phyloP scores from a whole-genome alignment of 2,797 vertebrate species.

The Mormyrops attenuatus region DNA sequence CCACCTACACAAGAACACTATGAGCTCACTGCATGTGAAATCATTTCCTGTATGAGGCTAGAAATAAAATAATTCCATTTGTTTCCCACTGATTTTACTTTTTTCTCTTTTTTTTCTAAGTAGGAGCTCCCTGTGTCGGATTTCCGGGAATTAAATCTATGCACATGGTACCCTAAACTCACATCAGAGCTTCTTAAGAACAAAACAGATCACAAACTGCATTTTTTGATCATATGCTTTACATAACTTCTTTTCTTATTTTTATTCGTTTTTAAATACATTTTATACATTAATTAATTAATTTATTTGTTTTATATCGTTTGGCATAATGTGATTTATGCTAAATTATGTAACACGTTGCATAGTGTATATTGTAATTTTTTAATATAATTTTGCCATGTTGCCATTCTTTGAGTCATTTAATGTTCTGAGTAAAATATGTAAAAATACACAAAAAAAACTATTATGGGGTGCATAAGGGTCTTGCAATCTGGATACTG shows the following conservation, averaged over 20 bases:
- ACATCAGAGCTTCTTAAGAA: background rate
- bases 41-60: conserved; percentile 1
- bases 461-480: background rate
- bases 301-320: background rate
- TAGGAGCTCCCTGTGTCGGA: background rate
- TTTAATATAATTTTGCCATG: background rate
- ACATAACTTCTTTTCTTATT: background rate
- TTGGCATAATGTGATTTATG: background rate
- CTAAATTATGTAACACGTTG: background rate
- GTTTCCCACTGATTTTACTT: background rate
- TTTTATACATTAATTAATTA: background rate
- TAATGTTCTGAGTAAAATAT: background rate
- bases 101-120: background rate
- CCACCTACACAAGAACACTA: background rate
- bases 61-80: background rate
- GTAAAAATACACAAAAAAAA: background rate
- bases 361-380: background rate
- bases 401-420: background rate
- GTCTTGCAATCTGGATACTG: background rate
- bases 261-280: background rate
- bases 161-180: background rate
- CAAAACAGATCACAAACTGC: background rate
- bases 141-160: background rate
- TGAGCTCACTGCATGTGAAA: background rate
- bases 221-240: background rate